These are phyloP conservation scores for Rhabditophanes sp. DNA, from an alignment of 2,888 invertebrate genomes.

Conservation along the genomic window DNA sequence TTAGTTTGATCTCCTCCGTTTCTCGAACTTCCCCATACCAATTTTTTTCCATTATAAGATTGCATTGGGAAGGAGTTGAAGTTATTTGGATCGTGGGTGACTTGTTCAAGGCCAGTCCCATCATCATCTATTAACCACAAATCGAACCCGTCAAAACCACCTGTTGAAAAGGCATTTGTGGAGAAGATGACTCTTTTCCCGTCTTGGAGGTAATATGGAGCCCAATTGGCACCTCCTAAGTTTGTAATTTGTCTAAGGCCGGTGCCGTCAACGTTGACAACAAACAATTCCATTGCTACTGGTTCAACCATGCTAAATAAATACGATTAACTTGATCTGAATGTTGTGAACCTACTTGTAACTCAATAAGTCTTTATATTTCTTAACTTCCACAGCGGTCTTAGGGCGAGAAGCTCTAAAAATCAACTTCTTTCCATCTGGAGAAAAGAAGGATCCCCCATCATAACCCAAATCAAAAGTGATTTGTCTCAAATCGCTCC, in stretches of 20 bases:
- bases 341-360: conserved; percentile 6
- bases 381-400: conserved; percentile 12
- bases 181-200: conserved; percentile 15
- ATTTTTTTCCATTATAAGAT: conserved; percentile 11
- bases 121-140: conserved; percentile 15
- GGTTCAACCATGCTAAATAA: conserved; percentile 14
- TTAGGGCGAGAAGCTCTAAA: conserved; percentile 21
- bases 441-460: conserved; percentile 21
- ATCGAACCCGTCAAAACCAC: conserved; percentile 15
- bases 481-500: conserved; percentile 10
- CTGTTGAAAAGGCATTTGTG: conserved; percentile 13
- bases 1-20: conserved; percentile 10
- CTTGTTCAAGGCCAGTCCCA: conserved; percentile 13
- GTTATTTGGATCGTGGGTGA: conserved; percentile 15
- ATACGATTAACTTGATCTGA: not conserved
- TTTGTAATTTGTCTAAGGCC: conserved; percentile 12
- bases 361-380: conserved; percentile 18
- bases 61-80: conserved; percentile 24
- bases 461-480: conserved; percentile 18
- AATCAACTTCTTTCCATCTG: conserved; percentile 17
- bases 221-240: conserved; percentile 22
- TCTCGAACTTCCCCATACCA: conserved; percentile 17
- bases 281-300: conserved; percentile 18
- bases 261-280: conserved; percentile 16
- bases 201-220: conserved; percentile 17